Percentiles rank a stretch among this genome's conserved stretches.
These are phyloP conservation scores for Tetragnatha montana DNA, from an alignment of 2,888 invertebrate genomes.

Conservation along the genomic window DNA sequence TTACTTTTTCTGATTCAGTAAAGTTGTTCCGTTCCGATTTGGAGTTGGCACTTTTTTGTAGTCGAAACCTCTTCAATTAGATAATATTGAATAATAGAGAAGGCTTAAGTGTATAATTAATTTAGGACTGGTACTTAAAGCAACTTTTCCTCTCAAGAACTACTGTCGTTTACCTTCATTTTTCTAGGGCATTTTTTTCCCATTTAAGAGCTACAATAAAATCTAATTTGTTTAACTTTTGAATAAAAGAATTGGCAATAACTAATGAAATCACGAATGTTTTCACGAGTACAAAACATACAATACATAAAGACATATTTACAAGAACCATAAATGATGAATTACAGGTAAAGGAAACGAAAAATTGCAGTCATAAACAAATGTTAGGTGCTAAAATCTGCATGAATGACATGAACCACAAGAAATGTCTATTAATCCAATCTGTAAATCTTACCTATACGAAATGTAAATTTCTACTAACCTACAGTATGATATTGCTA, in stretches of 20 bases:
- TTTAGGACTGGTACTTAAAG: too few species aligned
- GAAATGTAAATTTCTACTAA: conserved; percentile 18
- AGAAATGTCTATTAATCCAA: neutral
- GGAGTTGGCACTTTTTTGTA: too few species aligned
- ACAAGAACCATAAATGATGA: neutral
- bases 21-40: too few species aligned
- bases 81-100: too few species aligned
- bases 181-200: too few species aligned
- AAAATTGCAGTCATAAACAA: neutral
- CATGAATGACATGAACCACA: neutral
- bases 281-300: neutral
- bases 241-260: neutral
- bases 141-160: too few species aligned
- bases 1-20: too few species aligned
- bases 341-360: neutral
- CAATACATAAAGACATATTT: neutral
- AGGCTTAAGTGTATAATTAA: too few species aligned
- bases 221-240: too few species aligned
- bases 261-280: neutral
- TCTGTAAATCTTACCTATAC: neutral
- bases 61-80: too few species aligned
- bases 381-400: neutral
- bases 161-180: too few species aligned
- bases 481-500: conserved; percentile 28
- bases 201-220: too few species aligned